Conservation (phyloP, 2,113 vertebrate genomes). For the Hippoglossus stenolepis region DNA sequence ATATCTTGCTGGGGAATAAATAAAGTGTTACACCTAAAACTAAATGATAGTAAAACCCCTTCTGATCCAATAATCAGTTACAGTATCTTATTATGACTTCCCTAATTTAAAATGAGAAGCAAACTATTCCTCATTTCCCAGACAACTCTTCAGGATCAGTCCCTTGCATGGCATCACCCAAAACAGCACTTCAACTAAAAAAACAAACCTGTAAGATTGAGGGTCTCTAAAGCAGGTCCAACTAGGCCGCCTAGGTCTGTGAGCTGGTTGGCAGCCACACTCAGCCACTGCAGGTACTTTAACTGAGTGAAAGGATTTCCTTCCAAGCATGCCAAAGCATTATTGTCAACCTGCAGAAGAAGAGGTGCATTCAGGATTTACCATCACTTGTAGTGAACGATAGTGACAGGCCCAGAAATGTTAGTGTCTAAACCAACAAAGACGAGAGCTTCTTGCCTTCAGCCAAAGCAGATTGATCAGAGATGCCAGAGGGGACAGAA, state of each 20-base stretch:
- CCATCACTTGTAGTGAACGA: neutral
- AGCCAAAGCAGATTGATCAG: slow-evolving; percentile 93
- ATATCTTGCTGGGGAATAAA: neutral
- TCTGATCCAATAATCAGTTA: neutral
- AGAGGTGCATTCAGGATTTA: neutral
- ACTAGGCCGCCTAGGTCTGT: slow-evolving; percentile 82
- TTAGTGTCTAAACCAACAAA: neutral
- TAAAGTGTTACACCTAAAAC: neutral
- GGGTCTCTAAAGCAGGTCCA: slow-evolving; percentile 84
- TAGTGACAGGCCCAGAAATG: neutral
- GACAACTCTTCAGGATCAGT: too few species aligned
- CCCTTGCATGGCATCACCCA: too few species aligned
- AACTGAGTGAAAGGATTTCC: slow-evolving; percentile 84
- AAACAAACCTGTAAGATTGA: slow-evolving; percentile 89
- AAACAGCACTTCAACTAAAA: neutral
- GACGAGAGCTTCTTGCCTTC: slow-evolving; percentile 74
- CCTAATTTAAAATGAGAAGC: too few species aligned
- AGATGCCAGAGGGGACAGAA: slow-evolving; percentile 86
- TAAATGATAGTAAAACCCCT: neutral
- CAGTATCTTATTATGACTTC: neutral
- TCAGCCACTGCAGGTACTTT: slow-evolving; percentile 90
- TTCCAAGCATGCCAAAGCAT: slow-evolving; percentile 77
- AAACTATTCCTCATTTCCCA: too few species aligned
- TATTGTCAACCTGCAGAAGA: slow-evolving; percentile 80
- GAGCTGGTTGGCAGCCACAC: slow-evolving; percentile 87